Percentiles rank a stretch among this genome's conserved stretches.
phyloP scores from a whole-genome alignment of 2,797 vertebrate genomes.

The Lagodon rhomboides region DNA sequence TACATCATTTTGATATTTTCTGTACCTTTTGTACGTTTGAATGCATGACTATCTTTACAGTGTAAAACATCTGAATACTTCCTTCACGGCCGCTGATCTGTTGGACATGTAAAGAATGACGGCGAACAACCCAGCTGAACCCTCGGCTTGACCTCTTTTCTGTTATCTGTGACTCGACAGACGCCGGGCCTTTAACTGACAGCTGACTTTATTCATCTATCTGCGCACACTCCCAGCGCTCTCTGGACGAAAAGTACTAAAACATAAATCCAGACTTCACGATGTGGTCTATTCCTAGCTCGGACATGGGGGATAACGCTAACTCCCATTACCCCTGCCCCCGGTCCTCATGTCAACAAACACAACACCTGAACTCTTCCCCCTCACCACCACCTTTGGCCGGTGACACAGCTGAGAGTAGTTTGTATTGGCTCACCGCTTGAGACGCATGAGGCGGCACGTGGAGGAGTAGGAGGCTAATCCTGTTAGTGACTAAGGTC shows the following conservation, averaged over 20 bases:
- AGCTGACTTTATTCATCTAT: neutral
- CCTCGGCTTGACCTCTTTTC: neutral
- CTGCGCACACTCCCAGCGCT: neutral
- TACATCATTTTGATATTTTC: too few relatives aligned
- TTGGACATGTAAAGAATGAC: neutral
- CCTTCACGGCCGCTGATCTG: too few relatives aligned
- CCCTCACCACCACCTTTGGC: conserved; percentile 37
- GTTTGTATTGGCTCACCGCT: conserved; percentile 62
- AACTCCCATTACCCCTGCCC: conserved; percentile 56
- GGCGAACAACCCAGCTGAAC: neutral
- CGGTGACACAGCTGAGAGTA: conserved; percentile 19
- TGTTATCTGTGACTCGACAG: neutral
- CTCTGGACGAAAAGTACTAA: conserved; percentile 4
- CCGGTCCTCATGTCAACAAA: conserved; percentile 10
- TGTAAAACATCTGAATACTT: neutral
- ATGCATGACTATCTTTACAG: neutral
- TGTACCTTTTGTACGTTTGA: neutral
- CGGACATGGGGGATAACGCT: conserved; percentile 45
- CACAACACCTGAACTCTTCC: conserved; percentile 27
- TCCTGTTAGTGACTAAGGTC: conserved; percentile 83
- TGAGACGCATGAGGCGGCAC: conserved; percentile 71
- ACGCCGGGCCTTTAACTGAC: too few relatives aligned
- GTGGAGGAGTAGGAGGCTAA: conserved; percentile 79
- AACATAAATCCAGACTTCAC: conserved; percentile 33
- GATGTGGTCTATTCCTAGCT: conserved; percentile 35